A percentile compares a stretch with the other conserved stretches of the same genome.
Evolutionary conservation across 2,113 vertebrate genomes (phyloP).

Genomic region (Ciconia maguari): DNA sequence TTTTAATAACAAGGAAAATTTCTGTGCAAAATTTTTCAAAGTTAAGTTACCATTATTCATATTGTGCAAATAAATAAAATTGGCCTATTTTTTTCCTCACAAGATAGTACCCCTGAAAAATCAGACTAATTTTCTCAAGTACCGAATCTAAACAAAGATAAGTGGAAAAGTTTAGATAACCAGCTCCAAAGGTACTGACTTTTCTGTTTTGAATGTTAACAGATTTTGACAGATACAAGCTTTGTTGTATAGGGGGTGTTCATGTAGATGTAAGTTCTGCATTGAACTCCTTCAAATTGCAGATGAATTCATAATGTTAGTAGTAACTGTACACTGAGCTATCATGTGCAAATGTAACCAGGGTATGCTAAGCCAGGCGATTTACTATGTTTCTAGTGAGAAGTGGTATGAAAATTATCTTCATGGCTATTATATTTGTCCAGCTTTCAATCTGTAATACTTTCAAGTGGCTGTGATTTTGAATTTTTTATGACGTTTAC

Average conservation of each 20-base stretch:
- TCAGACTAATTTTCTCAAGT: not conserved
- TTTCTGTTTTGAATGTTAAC: not conserved
- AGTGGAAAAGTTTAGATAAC: not conserved
- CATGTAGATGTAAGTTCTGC: not conserved
- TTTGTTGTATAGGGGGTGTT: not conserved
- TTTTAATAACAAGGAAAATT: not conserved
- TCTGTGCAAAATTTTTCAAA: not conserved
- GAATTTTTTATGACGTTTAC: not conserved
- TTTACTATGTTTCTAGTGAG: not conserved
- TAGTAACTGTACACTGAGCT: not conserved
- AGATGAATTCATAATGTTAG: not conserved
- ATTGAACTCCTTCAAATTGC: not conserved
- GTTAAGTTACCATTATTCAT: not conserved
- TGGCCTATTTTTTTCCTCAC: not conserved
- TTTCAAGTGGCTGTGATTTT: not conserved
- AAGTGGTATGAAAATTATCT: not conserved
- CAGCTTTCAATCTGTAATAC: not conserved
- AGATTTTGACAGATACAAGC: not conserved
- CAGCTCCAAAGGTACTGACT: not conserved
- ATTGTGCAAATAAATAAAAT: not conserved
- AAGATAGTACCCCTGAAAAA: not conserved
- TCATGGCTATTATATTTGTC: not conserved
- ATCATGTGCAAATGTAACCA: not conserved
- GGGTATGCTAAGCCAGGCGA: not conserved
- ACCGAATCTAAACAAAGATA: not conserved